Conservation (phyloP, 2,797 vertebrate genomes). For the Siniperca obscura region DNA sequence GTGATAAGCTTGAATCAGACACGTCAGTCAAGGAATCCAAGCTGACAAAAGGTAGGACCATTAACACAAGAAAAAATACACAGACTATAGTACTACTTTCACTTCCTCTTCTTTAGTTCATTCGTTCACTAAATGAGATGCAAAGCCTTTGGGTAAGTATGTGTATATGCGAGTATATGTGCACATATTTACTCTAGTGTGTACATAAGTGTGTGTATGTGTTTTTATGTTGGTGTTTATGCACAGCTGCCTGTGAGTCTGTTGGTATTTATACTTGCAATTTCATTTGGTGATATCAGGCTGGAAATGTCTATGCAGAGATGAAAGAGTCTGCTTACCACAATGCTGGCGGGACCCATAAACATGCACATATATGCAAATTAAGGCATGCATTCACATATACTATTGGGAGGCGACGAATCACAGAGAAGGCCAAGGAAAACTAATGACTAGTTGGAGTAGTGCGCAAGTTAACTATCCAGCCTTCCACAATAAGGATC, state of each 20-base stretch:
- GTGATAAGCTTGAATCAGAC: constrained; percentile 66
- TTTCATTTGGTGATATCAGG: constrained; percentile 54
- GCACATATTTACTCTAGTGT: constrained; percentile 42
- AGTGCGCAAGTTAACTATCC: constrained; percentile 35
- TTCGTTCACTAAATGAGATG: constrained; percentile 45
- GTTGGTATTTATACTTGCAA: constrained; percentile 53
- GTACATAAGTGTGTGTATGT: background rate
- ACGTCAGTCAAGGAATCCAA: constrained; percentile 83
- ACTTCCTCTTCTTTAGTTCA: constrained; percentile 1
- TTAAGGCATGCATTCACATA: constrained; percentile 25
- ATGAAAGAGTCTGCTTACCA: constrained; percentile 62
- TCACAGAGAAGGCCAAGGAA: constrained; percentile 30
- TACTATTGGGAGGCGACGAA: constrained; percentile 37
- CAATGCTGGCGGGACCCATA: constrained; percentile 30
- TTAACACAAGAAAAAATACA: background rate
- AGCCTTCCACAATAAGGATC: constrained; percentile 23
- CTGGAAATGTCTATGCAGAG: constrained; percentile 52
- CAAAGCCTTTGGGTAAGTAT: constrained; percentile 43
- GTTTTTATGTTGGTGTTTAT: constrained; percentile 39
- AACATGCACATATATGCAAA: constrained; percentile 59
- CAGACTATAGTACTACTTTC: background rate
- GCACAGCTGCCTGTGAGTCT: constrained; percentile 35
- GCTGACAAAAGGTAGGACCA: constrained; percentile 90
- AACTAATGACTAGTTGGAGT: constrained; percentile 46
- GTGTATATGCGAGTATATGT: background rate